Percentiles rank a stretch among this genome's conserved stretches.
Conservation (phyloP, 1,140 invertebrate species). For the Drosophila parvula region DNA sequence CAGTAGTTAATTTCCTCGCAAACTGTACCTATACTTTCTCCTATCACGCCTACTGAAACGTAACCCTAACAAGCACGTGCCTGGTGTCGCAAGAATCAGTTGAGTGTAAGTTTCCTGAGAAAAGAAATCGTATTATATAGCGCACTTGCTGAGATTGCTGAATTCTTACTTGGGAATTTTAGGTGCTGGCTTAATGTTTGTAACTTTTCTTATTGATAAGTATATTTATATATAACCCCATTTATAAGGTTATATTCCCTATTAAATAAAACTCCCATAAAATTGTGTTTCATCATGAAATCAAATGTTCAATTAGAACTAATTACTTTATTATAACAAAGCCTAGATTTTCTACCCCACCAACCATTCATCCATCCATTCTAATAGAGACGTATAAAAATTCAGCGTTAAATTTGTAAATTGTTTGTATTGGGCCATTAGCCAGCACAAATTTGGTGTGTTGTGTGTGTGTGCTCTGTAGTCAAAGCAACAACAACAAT, state of each 20-base stretch:
- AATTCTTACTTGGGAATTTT: no score
- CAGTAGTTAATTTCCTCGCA: no score
- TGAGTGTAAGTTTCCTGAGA: no score
- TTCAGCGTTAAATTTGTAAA: conserved; percentile 81
- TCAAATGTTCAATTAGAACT: conserved; percentile 30
- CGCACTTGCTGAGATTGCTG: no score
- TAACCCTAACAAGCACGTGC: no score
- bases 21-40: no score
- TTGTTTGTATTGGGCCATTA: conserved; percentile 77
- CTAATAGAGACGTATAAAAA: conserved; percentile 69
- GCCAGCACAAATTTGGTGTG: conserved; percentile 47
- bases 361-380: conserved; percentile 9
- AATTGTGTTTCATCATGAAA: conserved; percentile 15
- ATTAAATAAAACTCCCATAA: neutral
- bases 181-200: no score
- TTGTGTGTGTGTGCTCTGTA: conserved; percentile 38
- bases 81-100: no score
- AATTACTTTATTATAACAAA: conserved; percentile 52
- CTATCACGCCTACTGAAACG: no score
- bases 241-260: neutral
- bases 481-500: conserved; percentile 59
- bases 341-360: conserved; percentile 13
- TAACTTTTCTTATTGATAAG: no score
- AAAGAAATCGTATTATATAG: no score
- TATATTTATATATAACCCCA: neutral